These are phyloP conservation scores for Merodon equestris DNA, from an alignment of 2,888 invertebrate genomes.

Conservation along the genomic window DNA sequence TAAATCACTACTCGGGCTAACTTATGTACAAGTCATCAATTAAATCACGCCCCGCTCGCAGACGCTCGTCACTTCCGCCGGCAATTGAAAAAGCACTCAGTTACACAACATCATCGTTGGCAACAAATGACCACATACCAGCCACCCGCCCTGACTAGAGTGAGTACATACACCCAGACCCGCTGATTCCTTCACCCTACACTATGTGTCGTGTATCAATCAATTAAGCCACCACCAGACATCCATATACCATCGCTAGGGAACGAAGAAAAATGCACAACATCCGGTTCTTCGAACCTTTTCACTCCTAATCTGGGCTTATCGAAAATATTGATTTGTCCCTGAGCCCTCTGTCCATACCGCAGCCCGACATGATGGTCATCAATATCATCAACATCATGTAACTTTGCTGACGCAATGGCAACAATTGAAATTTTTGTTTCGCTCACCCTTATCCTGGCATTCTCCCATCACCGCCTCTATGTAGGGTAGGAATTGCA, in stretches of 20 bases:
- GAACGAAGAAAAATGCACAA: neutral
- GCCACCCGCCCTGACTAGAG: neutral
- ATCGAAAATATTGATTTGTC: conserved; percentile 56
- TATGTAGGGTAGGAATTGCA: conserved; percentile 3
- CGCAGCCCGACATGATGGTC: conserved; percentile 43
- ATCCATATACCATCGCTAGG: conserved; percentile 40
- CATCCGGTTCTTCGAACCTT: conserved; percentile 17
- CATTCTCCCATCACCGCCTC: conserved; percentile 29
- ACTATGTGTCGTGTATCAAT: conserved; percentile 57
- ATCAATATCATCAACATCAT: conserved; percentile 58
- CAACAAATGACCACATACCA: conserved; percentile 36
- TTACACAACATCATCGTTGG: conserved; percentile 33
- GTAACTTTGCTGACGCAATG: conserved; percentile 63
- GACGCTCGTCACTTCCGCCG: neutral
- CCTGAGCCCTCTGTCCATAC: neutral
- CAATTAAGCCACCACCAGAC: conserved; percentile 57
- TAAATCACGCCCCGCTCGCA: neutral
- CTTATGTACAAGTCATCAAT: conserved; percentile 32
- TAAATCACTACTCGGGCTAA: conserved; percentile 4
- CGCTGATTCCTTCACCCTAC: too few species aligned
- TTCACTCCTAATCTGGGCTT: conserved; percentile 43
- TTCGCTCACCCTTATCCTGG: conserved; percentile 20
- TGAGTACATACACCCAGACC: conserved; percentile 14
- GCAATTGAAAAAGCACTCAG: conserved; percentile 38
- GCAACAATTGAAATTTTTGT: conserved; percentile 66